Conservation (phyloP, 2,888 invertebrate species). For the Metacarcinus magister region DNA sequence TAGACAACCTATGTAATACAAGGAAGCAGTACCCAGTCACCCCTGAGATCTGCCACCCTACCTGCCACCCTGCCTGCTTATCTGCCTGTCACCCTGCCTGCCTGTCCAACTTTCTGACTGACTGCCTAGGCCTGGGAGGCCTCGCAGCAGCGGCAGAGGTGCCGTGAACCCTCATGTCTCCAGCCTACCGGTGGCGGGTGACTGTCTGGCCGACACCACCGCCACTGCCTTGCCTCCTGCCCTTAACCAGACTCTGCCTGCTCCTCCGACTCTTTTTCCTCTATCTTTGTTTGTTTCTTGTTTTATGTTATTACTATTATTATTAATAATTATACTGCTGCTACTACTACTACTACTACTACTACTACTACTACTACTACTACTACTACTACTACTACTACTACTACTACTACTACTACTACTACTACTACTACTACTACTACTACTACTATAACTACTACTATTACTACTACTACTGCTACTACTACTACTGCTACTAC, state of each 20-base stretch:
- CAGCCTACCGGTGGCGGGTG: no score
- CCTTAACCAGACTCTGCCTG: no score
- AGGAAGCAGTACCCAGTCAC: neutral
- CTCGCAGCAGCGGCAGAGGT: neutral
- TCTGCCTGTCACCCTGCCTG: neutral
- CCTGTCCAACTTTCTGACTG: neutral
- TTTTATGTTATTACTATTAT: no score
- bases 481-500: no score
- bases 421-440: no score
- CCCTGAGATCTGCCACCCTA: neutral
- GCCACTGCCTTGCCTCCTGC: no score
- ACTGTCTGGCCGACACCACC: no score
- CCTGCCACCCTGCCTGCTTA: neutral
- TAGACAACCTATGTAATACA: neutral
- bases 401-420: neutral
- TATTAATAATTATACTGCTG: no score
- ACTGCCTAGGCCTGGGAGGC: neutral
- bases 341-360: neutral
- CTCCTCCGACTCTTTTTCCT: no score
- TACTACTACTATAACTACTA: no score
- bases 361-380: conserved; percentile 2
- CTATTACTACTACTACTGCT: no score
- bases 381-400: neutral
- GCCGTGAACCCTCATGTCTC: neutral
- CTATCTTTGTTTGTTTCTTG: no score